Percentiles rank a stretch among this genome's conserved stretches.
phyloP scores from a whole-genome alignment of 2,888 invertebrate genomes.

The Metellina segmentata region DNA sequence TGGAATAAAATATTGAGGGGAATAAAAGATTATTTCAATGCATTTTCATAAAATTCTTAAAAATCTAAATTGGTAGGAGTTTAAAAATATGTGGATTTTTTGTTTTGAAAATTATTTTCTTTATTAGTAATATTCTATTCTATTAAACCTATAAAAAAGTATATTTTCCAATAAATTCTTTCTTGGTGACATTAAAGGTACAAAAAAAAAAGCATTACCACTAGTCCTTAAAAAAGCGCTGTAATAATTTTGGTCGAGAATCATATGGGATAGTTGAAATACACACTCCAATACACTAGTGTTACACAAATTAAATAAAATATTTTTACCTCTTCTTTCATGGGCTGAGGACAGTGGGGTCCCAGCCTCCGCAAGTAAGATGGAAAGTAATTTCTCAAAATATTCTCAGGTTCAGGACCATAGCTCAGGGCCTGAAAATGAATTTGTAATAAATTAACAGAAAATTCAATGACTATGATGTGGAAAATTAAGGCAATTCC shows the following conservation, averaged over 20 bases:
- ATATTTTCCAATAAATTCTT: too few relatives aligned
- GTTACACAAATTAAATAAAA: not conserved
- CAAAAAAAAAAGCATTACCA: too few relatives aligned
- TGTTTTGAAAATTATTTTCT: too few relatives aligned
- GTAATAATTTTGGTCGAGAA: not conserved
- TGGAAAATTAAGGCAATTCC: constrained; percentile 13
- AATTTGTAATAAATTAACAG: not conserved
- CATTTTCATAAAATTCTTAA: too few relatives aligned
- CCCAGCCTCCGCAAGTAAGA: constrained; percentile 85
- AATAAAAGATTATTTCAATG: too few relatives aligned
- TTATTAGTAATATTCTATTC: too few relatives aligned
- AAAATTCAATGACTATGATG: constrained; percentile 23
- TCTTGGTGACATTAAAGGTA: too few relatives aligned
- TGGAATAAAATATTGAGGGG: too few relatives aligned
- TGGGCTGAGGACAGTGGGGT: constrained; percentile 83
- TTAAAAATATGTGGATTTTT: too few relatives aligned
- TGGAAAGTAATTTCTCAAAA: constrained; percentile 83
- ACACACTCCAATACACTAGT: not conserved
- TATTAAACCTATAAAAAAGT: too few relatives aligned
- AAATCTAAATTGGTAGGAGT: too few relatives aligned
- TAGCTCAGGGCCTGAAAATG: constrained; percentile 79
- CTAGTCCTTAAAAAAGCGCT: not conserved
- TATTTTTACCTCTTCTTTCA: constrained; percentile 84
- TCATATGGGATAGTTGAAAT: not conserved
- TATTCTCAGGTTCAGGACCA: constrained; percentile 79